These are phyloP conservation scores for Sphaerophoria taeniata DNA, from an alignment of 2,888 invertebrate genomes.

Conservation along the genomic window DNA sequence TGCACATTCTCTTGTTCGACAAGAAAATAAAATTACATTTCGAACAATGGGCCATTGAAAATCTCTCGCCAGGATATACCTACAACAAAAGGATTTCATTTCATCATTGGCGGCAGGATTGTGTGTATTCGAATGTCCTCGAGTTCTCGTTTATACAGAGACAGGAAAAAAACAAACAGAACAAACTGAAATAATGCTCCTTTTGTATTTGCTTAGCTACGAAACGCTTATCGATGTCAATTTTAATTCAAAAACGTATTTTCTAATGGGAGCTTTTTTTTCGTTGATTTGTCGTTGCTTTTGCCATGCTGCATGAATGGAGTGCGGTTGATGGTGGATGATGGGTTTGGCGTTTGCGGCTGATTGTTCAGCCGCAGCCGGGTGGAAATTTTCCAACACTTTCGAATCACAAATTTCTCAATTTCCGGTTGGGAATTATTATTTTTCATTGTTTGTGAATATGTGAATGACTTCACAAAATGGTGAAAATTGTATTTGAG, in stretches of 20 bases:
- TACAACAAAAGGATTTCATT: slow-evolving; percentile 66
- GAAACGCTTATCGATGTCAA: slow-evolving; percentile 51
- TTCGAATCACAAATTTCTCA: slow-evolving; percentile 76
- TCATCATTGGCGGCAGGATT: slow-evolving; percentile 24
- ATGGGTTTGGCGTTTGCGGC: neutral
- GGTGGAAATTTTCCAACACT: slow-evolving; percentile 75
- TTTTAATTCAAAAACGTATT: slow-evolving; percentile 57
- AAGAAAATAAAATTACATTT: slow-evolving; percentile 61
- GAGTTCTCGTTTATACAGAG: neutral
- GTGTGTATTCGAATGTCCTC: neutral
- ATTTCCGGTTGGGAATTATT: slow-evolving; percentile 73
- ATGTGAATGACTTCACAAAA: slow-evolving; percentile 2
- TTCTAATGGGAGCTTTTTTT: slow-evolving; percentile 43
- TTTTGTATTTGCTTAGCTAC: slow-evolving; percentile 24
- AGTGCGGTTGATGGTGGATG: neutral
- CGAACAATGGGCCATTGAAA: slow-evolving; percentile 49
- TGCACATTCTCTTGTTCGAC: slow-evolving; percentile 61
- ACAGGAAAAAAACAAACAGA: slow-evolving; percentile 17
- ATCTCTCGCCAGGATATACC: slow-evolving; percentile 44
- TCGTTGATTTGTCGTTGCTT: slow-evolving; percentile 30
- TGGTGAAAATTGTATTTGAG: neutral
- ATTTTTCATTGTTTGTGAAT: slow-evolving; percentile 22
- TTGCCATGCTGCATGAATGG: neutral
- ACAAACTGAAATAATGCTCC: slow-evolving; percentile 36
- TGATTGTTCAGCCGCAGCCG: slow-evolving; percentile 25